A percentile compares a stretch with the other conserved stretches of the same genome.
Conservation (phyloP, 2,888 invertebrate species). For the Megastigmus dorsalis region DNA sequence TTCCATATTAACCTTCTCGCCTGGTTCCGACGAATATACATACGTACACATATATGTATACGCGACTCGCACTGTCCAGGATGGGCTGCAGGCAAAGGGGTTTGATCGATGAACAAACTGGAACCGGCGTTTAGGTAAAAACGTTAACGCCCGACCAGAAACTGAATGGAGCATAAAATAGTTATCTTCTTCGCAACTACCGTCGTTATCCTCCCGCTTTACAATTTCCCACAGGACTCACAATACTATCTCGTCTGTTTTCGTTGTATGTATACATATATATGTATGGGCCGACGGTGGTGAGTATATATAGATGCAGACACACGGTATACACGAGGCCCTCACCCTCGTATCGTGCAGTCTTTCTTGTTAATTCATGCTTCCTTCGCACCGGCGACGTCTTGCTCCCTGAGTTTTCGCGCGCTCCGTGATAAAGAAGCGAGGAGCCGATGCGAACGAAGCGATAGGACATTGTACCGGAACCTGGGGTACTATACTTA, state of each 20-base stretch:
- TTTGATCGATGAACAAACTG: conserved; percentile 48
- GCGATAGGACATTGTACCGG: no score
- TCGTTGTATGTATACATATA: conserved; percentile 22
- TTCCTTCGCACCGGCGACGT: conserved; percentile 2
- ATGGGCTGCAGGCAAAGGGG: neutral
- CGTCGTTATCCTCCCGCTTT: conserved; percentile 58
- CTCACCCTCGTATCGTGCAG: conserved; percentile 55
- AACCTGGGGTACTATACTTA: no score
- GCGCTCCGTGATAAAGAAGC: no score
- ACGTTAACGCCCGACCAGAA: conserved; percentile 58
- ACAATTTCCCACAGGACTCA: conserved; percentile 61
- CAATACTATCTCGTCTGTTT: conserved; percentile 56
- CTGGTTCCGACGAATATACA: neutral
- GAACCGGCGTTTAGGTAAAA: conserved; percentile 57
- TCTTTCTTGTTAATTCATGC: conserved; percentile 32
- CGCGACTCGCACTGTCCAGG: neutral
- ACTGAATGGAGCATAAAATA: conserved; percentile 61
- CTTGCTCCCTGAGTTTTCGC: neutral
- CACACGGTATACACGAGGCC: no score
- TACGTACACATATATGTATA: neutral
- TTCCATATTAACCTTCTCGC: conserved; percentile 41
- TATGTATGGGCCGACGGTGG: neutral
- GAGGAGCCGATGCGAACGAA: neutral
- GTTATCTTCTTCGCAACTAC: conserved; percentile 62
- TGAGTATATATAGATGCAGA: no score